Conservation (phyloP, 2,113 vertebrate genomes). For the Aviceda subcristata region DNA sequence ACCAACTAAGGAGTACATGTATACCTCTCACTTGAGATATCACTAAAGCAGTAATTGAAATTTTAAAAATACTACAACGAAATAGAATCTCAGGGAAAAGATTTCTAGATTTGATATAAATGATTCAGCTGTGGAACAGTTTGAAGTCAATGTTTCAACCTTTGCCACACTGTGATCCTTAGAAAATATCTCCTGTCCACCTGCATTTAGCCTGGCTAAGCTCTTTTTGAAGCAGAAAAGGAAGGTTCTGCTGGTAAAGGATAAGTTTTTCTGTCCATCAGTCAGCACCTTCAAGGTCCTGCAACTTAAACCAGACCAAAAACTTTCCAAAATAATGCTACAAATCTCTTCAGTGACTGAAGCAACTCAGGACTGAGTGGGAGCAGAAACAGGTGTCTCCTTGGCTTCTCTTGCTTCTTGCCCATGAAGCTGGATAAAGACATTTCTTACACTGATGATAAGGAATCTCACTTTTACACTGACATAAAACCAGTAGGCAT, state of each 20-base stretch:
- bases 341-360: neutral
- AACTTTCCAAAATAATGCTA: neutral
- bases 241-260: neutral
- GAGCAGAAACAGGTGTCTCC: neutral
- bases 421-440: neutral
- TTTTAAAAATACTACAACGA: neutral
- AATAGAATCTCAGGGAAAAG: neutral
- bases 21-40: neutral
- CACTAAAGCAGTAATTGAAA: neutral
- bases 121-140: neutral
- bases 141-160: neutral
- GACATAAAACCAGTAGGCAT: rapidly evolving
- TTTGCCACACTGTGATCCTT: neutral
- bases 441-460: neutral
- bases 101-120: neutral
- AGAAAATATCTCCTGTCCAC: neutral
- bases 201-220: neutral
- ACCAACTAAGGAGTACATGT: neutral
- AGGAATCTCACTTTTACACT: neutral
- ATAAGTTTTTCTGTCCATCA: neutral
- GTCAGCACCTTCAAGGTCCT: neutral
- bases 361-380: neutral
- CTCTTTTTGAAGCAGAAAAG: neutral
- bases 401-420: neutral
- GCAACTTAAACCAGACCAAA: neutral